Evolutionary conservation across 1,140 invertebrate genomes (phyloP).

Genomic region (Penaeus chinensis): DNA sequence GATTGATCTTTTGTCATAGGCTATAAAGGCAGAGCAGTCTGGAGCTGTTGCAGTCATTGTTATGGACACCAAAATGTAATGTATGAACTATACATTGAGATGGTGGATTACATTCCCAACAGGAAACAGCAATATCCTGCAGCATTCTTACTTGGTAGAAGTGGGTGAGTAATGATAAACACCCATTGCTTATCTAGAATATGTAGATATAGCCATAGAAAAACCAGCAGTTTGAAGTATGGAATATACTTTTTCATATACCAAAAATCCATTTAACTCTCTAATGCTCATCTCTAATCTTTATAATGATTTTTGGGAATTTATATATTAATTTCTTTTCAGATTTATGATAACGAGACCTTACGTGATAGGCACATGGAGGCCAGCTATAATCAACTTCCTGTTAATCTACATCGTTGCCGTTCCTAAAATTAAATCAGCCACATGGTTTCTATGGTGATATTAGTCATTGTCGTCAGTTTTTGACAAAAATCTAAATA

Average conservation of each 20-base stretch:
- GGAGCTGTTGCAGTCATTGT: conserved; percentile 83
- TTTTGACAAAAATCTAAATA: background rate
- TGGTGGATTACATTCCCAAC: conserved; percentile 80
- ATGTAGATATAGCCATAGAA: too few species aligned
- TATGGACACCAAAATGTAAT: conserved; percentile 77
- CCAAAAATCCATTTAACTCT: too few species aligned
- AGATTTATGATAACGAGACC: conserved; percentile 77
- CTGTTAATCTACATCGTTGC: conserved; percentile 80
- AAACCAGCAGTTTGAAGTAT: too few species aligned
- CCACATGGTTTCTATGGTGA: conserved; percentile 78
- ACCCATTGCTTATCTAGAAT: background rate
- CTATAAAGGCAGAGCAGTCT: conserved; percentile 77
- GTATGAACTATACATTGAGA: conserved; percentile 79
- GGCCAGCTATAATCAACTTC: conserved; percentile 82
- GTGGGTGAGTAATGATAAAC: conserved; percentile 72
- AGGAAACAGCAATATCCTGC: conserved; percentile 81
- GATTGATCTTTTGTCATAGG: conserved; percentile 86
- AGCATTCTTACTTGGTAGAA: conserved; percentile 83
- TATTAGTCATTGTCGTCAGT: conserved; percentile 64
- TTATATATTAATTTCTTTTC: conserved; percentile 58
- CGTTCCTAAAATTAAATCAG: conserved; percentile 78
- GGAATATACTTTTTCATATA: too few species aligned
- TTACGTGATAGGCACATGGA: conserved; percentile 73
- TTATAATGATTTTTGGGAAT: background rate
- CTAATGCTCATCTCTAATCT: background rate